Base-by-base conservation (phyloP, 92 coral and sea anemone species). In the Porites lobata region DNA sequence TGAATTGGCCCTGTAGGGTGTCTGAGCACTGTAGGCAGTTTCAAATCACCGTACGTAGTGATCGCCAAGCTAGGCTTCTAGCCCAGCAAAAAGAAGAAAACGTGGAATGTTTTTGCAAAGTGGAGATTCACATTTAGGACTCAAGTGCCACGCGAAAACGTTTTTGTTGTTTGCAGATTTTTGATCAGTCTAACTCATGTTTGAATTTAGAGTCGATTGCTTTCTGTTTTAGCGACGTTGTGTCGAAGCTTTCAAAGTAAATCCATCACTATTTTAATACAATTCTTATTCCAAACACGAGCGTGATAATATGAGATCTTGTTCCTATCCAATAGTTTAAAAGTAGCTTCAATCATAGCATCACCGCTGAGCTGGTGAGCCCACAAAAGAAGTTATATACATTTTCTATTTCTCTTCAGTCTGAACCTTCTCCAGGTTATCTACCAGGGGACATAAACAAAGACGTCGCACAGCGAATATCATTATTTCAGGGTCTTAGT, bases 251-350 rank as follows among this genome's bases (percentile, higher is more conserved):
- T 94, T 92, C 5, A 38, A 92, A 92, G 89, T 70, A 85, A 77
- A 59, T 82, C 82, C 89, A 92, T 92, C 93, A 94, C 86, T 93
- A 93, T 93, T 90, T 86, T 53, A 90, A 69, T 63, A 72, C 9
- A 56, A 3, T 14, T 62, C 9, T 58, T n/a, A 18, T 29, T 43
- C 18, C 6, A 24, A 50, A 64, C 53, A 57, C 50, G 1, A 50
- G 61, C 50, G 62, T 29, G 50, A 21, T 13, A 22, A 62, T 29
- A 53, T 56, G 32, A 58, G n/a, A 51, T 4, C 69, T 64, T 71
- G 69, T 68, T 58, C 53, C 47, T 8, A 11, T 53, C 43, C 21
- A 0, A 26, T 0, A 72, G 19, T 14, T 56, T 4, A 13, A 26
- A 68, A 50, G 75, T 21, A 50, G 59, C 65, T 69, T 32, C 38